Evolutionary conservation across 2,113 vertebrate genomes (phyloP), one percentile per base, ranked within the genome.

Genomic region (Labrus mixtus): DNA sequence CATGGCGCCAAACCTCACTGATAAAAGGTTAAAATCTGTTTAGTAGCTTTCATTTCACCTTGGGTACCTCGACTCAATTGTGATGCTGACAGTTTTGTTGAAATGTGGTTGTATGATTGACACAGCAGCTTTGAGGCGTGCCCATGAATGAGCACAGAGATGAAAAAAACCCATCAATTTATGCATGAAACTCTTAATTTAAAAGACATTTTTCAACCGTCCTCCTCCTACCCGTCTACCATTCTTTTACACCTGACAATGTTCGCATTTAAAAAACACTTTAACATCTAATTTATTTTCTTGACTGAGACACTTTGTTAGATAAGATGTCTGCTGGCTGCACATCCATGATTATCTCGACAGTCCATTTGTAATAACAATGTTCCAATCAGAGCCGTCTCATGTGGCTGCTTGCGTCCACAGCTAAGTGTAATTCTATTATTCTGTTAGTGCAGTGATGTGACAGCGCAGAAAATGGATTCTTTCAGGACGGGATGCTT

Each of bases 31-130:
- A 64, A 41, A 73, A 62, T 71, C 75, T 63, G 68, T 83, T 88
- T 85, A 82, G 85, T 83, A 61, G 55, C 76, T 82, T 87, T 88
- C 71, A 64, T 85, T 83, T 84, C 13, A 43, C 56, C 70, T 33
- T 69, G 67, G 29, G 73, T 65, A 23, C 61, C 55, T 70, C 45
- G 19, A 82, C 56, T 20, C 50, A 72, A 66, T 74, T 73, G 39
- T 48, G 55, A 67, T 17, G 68, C 53, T 64, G 84, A 84, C 50
- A 55, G 61, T 73, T 70, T 56, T 17, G 46, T 23, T 11, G 75
- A 77, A 73, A 73, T 25, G 29, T 33, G 17, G 41, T n/a, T 13
- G 68, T 25, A 23, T 81, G 74, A 81, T 25, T 71, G 80, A 81
- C 82, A 62, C 51, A 29, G 41, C 64, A 58, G 41, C 25, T 59